Conservation (phyloP, 2,113 vertebrate genomes). For the Rallus limicola region DNA sequence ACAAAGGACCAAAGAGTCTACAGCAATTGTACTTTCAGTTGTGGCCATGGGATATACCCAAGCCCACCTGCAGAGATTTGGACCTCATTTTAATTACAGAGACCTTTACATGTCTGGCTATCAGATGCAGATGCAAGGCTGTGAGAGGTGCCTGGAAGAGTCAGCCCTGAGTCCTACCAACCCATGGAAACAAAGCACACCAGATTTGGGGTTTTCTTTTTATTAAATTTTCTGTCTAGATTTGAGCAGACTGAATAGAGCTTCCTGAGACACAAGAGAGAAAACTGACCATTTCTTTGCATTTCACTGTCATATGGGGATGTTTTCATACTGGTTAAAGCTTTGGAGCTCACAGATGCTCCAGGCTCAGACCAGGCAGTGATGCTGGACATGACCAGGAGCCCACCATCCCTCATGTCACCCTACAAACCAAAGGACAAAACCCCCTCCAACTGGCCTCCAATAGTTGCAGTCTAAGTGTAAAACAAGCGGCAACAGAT, state of each 20-base stretch:
- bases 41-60: rapidly evolving
- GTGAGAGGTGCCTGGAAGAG: not conserved
- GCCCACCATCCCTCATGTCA: not conserved
- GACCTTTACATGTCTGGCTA: not conserved
- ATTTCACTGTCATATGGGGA: not conserved
- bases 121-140: not conserved
- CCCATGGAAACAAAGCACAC: not conserved
- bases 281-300: not conserved
- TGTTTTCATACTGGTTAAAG: not conserved
- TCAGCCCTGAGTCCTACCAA: not conserved
- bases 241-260: not conserved
- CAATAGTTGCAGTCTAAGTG: not conserved
- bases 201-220: not conserved
- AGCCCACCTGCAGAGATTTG: not conserved
- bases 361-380: not conserved
- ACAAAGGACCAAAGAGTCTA: not conserved
- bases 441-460: not conserved
- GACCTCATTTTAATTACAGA: not conserved
- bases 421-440: not conserved
- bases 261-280: not conserved
- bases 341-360: not conserved
- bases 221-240: not conserved
- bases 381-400: not conserved
- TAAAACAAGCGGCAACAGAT: constrained; percentile 50
- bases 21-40: not conserved